phyloP scores from a whole-genome alignment of 37 sponge, comb jelly and placozoan species.

The Corticium candelabrum region DNA sequence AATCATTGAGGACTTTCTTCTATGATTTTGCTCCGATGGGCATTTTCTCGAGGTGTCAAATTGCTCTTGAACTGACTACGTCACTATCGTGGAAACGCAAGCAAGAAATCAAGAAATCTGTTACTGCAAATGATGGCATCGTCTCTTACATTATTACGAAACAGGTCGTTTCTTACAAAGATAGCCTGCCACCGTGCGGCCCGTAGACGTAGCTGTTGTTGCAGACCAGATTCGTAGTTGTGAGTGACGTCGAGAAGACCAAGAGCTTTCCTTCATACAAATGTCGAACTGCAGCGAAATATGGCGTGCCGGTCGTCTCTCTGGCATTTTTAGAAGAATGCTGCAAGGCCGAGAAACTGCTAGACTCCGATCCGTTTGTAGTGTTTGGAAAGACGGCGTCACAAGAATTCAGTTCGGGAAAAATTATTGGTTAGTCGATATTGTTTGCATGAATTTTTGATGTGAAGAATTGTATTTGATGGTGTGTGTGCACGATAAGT shows the following conservation, averaged over 20 bases:
- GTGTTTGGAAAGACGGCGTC: constrained; percentile 73
- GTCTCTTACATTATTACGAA: constrained; percentile 86
- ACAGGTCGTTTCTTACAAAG: constrained; percentile 34
- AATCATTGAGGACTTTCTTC: no score
- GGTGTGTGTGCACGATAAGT: background rate
- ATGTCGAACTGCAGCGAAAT: constrained; percentile 75
- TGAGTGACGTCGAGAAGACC: constrained; percentile 65
- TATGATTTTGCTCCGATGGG: no score
- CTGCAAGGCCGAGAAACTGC: constrained; percentile 39
- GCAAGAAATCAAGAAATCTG: constrained; percentile 43
- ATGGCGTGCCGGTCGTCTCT: constrained; percentile 77
- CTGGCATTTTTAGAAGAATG: constrained; percentile 57
- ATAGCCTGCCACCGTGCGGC: background rate
- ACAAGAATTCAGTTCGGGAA: constrained; percentile 63
- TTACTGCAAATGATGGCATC: constrained; percentile 74
- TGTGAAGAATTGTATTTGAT: background rate
- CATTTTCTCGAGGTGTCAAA: constrained; percentile 62
- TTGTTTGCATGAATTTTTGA: background rate
- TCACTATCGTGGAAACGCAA: constrained; percentile 65
- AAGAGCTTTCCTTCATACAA: constrained; percentile 68
- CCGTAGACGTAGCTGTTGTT: no score
- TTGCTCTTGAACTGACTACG: constrained; percentile 73
- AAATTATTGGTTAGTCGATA: constrained; percentile 62
- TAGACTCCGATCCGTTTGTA: constrained; percentile 63
- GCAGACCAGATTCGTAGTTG: constrained; percentile 67